Base-by-base conservation (phyloP, 64 coral and sea anemone genomes). In the Actinia equina region DNA sequence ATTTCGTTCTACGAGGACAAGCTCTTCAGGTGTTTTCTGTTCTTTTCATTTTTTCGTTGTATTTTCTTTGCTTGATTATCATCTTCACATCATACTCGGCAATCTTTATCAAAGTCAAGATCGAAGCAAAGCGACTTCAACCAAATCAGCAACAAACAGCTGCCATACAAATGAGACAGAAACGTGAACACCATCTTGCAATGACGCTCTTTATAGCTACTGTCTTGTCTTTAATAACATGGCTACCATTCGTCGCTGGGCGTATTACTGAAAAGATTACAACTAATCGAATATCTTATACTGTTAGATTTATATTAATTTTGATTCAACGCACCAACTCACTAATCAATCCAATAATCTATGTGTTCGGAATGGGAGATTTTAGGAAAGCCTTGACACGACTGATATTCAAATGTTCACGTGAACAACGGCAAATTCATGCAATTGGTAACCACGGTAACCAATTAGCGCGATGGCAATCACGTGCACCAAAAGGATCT, bases 261-360 rank as follows among this genome's bases (percentile, higher is more conserved):
- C 81, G 45, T 13, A 23, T 77, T 7, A 23, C 23, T 63, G 3
- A 14, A 7, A 63, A 63, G 10, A 3, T 11, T 15, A 41, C 12
- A 13, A 15, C 5, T 23, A 11, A 37, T 25, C 4, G 4, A 6
- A 44, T 77, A 15, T 12, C 5, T 44, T 77, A 41, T 77, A 18
- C 7, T 44, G 26, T 77, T 25, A 3, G 7, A 14, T 5, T 8
- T 23, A 6, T 6, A 19, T 23, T 83, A 9, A 8, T 16, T 11
- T 84, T 84, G 13, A 55, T 84, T 17, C 82, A 84, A 16, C 12
- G 8, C 5, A 19, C 4, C 5, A 84, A 84, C 82, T 84, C 82
- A 11, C 20, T 84, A n/a, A 55, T 84, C 82, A 84, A 84, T 37
- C 82, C 82, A 53, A 59, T 84, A 26, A 46, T 84, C 13, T 84